Evolutionary conservation across 92 coral and sea anemone species (phyloP).

Genomic region (Desmophyllum pertusum): DNA sequence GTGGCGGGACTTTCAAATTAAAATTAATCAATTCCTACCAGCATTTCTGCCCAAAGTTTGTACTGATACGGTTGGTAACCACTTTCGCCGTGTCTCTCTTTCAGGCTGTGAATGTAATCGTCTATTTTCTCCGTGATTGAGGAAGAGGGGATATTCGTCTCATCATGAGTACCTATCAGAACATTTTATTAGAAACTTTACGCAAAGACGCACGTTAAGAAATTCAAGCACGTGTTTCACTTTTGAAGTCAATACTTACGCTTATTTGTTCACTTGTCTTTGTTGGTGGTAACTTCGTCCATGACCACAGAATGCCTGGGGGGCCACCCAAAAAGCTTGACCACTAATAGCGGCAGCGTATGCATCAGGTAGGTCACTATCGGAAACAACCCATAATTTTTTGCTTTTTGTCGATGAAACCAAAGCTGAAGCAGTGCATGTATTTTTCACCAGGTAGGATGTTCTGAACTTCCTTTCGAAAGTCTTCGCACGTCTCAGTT

Average conservation of each 20-base stretch:
- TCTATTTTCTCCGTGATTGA: constrained; percentile 12
- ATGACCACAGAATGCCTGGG: constrained; percentile 24
- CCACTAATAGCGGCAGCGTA: constrained; percentile 41
- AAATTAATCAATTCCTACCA: constrained; percentile 24
- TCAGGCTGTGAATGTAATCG: background rate
- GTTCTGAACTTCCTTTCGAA: constrained; percentile 17
- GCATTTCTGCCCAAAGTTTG: constrained; percentile 41
- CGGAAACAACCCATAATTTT: constrained; percentile 29
- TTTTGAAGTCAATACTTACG: constrained; percentile 6
- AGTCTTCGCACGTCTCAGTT: constrained; percentile 25
- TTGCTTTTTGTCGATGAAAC: constrained; percentile 25
- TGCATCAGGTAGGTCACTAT: constrained; percentile 26
- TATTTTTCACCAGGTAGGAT: constrained; percentile 33
- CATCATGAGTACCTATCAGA: constrained; percentile 12
- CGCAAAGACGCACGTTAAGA: constrained; percentile 4
- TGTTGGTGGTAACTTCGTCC: constrained; percentile 18
- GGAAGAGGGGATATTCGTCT: background rate
- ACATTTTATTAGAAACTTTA: constrained; percentile 1
- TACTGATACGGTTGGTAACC: constrained; percentile 30
- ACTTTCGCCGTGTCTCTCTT: constrained; percentile 26
- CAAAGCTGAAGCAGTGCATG: constrained; percentile 15
- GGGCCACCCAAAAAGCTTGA: constrained; percentile 46
- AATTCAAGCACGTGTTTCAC: constrained; percentile 1
- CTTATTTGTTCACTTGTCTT: constrained; percentile 19
- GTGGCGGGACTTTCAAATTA: constrained; percentile 13